Base-by-base conservation (phyloP, 2,888 invertebrate species). In the Dryobotodes eremita region DNA sequence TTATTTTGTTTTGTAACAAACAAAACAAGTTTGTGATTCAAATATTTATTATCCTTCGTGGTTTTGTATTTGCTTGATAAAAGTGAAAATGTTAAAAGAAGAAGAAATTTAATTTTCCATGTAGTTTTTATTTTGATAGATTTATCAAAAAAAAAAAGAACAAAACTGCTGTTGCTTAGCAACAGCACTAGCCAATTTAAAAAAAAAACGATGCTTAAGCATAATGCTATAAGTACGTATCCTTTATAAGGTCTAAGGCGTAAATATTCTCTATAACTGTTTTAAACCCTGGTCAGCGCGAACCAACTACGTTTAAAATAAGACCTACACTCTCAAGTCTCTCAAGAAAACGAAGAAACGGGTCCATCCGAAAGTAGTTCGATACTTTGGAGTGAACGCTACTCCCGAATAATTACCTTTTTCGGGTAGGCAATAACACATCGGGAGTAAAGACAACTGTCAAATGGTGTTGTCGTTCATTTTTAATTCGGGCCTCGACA, bases 1-100 rank as follows among this genome's bases (percentile, higher is more conserved):
- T 76, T 74, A 65, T 82, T 85, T 82, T 76, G 26, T 76, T 82
- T 70, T 62, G 48, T 50, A 55, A 66, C 48, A 82, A 81, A 82
- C 71, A 75, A n/a, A 72, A 48, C 6, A 53, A 48, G 31, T 62
- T 73, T 82, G 59, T 78, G 71, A 75, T 73, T 75, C 64, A 13
- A 20, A n/a, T 36, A 8, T 20, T n/a, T 57, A 76, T 76, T 64
- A 71, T 73, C 72, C 57, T 36, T 36, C 42, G 17, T 20, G 64
- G 46, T 68, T 80, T 77, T 69, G 11, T 66, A 31, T 71, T 65
- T 69, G 11, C 3, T 80, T 55, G 15, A n/a, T 73, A 26, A 46
- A 55, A 61, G 31, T 23, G 20, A 48, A 36, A 61, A 59, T 70
- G 36, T 68, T 31, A 17, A 73, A 20, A 26, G 17, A 31, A 46